Conservation (phyloP, 2,113 vertebrate species). For the Acrocephalus arundinaceus region DNA sequence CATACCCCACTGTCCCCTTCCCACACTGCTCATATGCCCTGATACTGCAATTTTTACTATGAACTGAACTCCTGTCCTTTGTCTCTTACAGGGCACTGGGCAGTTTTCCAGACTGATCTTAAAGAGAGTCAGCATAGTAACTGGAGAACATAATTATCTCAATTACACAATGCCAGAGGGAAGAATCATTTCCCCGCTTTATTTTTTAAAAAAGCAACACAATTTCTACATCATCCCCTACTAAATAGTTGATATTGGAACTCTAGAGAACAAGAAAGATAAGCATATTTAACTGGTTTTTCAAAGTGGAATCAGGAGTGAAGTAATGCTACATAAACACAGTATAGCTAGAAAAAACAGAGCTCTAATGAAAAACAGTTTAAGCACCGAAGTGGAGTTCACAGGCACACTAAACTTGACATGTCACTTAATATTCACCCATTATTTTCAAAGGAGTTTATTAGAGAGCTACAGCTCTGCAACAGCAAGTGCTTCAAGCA, state of each 20-base stretch:
- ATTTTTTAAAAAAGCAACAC: not conserved
- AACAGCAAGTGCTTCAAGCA: not conserved
- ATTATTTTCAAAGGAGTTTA: not conserved
- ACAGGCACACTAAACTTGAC: not conserved
- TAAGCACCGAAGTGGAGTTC: not conserved
- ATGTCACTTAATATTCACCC: not conserved
- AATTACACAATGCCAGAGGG: not conserved
- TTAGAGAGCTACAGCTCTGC: not conserved
- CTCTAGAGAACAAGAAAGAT: not conserved
- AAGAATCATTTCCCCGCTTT: not conserved
- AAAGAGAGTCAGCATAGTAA: not conserved
- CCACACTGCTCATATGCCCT: not conserved
- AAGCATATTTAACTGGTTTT: not conserved
- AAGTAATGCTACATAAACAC: not conserved
- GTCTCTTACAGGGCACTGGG: not conserved
- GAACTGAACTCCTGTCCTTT: not conserved
- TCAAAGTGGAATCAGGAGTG: not conserved
- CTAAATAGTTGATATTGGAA: not conserved
- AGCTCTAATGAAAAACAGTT: not conserved
- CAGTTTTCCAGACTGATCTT: conserved; percentile 27
- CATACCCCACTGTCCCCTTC: not conserved
- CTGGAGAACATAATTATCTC: not conserved
- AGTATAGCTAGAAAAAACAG: not conserved
- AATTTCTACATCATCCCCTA: not conserved
- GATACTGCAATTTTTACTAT: not conserved